These are phyloP conservation scores for Cephalotes varians DNA, from an alignment of 2,888 invertebrate genomes.

Conservation along the genomic window DNA sequence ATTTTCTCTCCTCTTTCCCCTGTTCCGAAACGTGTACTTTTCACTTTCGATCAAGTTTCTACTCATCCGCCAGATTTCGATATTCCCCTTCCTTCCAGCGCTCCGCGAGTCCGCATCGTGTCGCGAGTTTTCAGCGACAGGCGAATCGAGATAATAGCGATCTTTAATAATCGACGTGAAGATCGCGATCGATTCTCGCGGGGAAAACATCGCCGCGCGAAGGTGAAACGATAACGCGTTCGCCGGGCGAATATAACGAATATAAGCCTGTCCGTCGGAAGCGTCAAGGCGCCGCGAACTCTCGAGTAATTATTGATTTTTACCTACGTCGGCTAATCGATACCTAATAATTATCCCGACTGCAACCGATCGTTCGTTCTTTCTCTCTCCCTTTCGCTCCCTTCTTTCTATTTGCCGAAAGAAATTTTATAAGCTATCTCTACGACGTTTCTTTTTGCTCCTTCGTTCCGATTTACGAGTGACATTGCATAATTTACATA, in stretches of 20 bases:
- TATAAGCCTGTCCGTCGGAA: not conserved
- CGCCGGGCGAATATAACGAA: too few species aligned
- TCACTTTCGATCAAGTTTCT: not conserved
- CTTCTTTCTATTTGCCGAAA: not conserved
- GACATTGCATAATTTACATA: not conserved
- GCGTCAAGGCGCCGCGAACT: constrained; percentile 8
- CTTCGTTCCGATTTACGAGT: not conserved
- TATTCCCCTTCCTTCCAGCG: too few species aligned
- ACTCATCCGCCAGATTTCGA: not conserved
- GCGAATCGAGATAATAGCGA: not conserved
- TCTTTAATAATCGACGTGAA: not conserved
- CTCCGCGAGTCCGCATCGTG: not conserved
- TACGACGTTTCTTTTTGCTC: not conserved
- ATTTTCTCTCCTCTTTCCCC: not conserved
- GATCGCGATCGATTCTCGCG: not conserved
- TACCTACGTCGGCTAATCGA: constrained; percentile 30
- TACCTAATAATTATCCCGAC: constrained; percentile 22
- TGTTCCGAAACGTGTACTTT: not conserved
- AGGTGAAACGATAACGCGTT: not conserved
- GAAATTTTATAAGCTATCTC: not conserved
- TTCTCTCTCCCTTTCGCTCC: too few species aligned
- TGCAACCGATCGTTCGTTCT: not conserved
- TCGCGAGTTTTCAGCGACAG: not conserved
- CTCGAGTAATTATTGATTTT: constrained; percentile 48
- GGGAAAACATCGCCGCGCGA: not conserved